Evolutionary conservation across 1,140 invertebrate genomes (phyloP), one percentile per base, ranked within the genome.

Genomic region (Drosophila santomea): DNA sequence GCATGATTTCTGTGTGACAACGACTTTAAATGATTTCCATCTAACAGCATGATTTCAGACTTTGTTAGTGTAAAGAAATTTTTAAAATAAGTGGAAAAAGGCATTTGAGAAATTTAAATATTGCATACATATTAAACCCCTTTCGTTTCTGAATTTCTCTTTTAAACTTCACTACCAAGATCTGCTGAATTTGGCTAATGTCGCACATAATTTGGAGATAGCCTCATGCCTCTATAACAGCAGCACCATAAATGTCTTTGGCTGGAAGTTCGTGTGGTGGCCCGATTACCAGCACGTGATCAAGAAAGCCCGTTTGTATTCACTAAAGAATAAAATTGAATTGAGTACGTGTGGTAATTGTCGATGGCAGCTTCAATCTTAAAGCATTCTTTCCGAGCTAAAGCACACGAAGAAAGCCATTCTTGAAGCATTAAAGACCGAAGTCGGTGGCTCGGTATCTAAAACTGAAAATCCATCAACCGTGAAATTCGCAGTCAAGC

Each of bases 401-500:
- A 45, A 82, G 79, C 68, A 74, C 56, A 47, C 20, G 45, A 35
- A 23, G 39, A 35, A 39, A 54, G 36, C 15, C 39, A n/a, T 17
- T 7, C 10, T 32, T 35, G 17, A 23, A 35, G 23, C 44, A 63
- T 56, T 63, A 63, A 63, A 74, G 59, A 39, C 41, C 62, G 7
- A 41, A 39, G 48, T 41, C 36, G 32, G 36, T 44, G 61, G 73
- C 32, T 67, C 17, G 45, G 73, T 32, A 56, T 56, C 56, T 77
- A 39, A 66, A 59, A 68, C 79, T 78, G 84, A 73, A 68, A 86
- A 80, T 86, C 79, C 83, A 86, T 86, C 83, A 86, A 82, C 84
- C 83, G 82, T 88, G 80, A 86, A 86, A 86, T 67, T 86, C 72
- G 84, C 84, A 86, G 79, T 89, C 84, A 89, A 86, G 83, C 83